phyloP scores from a whole-genome alignment of 2,888 invertebrate species.

The Pomacea canaliculata region DNA sequence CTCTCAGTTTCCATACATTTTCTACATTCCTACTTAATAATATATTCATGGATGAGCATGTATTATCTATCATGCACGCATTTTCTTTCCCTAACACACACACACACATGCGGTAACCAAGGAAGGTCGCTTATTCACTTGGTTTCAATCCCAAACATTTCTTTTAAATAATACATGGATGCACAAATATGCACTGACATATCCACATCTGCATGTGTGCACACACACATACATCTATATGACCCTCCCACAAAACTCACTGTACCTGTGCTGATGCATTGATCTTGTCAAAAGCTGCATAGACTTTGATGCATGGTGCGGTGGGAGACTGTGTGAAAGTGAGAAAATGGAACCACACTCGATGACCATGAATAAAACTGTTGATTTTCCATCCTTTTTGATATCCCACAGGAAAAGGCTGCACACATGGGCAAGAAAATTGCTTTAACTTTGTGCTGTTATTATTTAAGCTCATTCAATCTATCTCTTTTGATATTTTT shows the following conservation, averaged over 20 bases:
- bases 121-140: too few relatives aligned
- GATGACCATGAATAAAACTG: constrained; percentile 42
- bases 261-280: constrained; percentile 51
- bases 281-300: constrained; percentile 45
- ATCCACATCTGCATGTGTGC: not conserved
- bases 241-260: not conserved
- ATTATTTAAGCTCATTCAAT: too few relatives aligned
- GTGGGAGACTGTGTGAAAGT: constrained; percentile 38
- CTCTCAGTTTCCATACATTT: too few relatives aligned
- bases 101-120: too few relatives aligned
- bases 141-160: not conserved
- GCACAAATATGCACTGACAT: not conserved
- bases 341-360: constrained; percentile 53
- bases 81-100: too few relatives aligned
- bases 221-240: not conserved
- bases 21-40: too few relatives aligned
- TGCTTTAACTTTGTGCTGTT: not conserved
- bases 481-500: too few relatives aligned
- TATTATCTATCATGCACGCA: too few relatives aligned
- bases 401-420: constrained; percentile 59
- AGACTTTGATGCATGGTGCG: constrained; percentile 44
- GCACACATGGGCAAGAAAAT: constrained; percentile 4
- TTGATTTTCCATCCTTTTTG: constrained; percentile 57
- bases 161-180: not conserved
- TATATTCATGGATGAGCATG: too few relatives aligned